Evolutionary conservation across 1,140 invertebrate genomes (phyloP), one percentile per base, ranked within the genome.

Genomic region (Palaemon carinicauda): DNA sequence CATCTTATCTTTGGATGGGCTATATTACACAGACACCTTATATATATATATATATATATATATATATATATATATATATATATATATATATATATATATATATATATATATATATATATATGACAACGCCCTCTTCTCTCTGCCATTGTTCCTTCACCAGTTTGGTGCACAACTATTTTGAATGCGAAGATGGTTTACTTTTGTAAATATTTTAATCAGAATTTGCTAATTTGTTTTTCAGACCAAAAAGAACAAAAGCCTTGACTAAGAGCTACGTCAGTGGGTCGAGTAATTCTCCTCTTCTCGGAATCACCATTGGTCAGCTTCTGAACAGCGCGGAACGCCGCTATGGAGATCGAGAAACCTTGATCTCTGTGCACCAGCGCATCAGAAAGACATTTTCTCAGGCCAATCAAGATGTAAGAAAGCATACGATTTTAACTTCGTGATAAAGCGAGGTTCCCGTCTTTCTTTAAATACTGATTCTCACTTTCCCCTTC

Each of bases 321-420:
- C 93, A 0, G 94, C 94, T 95, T n/a, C 83, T 96, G 10, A 93
- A 94, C 83, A 84, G 91, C 12, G 92, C 94, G 0, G 94, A 91
- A 0, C 87, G 93, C 14, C 91, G 91, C 65, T 94, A 93, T 91
- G 93, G 94, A 0, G 92, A 94, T 33, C 91, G 91, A 7, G 92
- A 94, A 19, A 94, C 94, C 3, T 89, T 96, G 0, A 92, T 94
- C 10, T 95, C 94, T 0, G 89, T 92, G 15, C 92, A 94, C 54
- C 94, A 96, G 92, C 92, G 93, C 7, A 90, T 93, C 3, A 91
- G 93, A 9, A 90, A 95, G 0, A 95, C 94, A 2, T 96, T 93
- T 90, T 90, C 90, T 1, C 92, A 96, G 80, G 90, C 96, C 0
- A 88, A 95, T 7, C 90, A 92, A 33, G 92, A 95, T 90, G 94